Percentiles rank a stretch among this genome's conserved stretches.
phyloP scores from a whole-genome alignment of 2,113 vertebrate species.

The Cephalopterus ornatus region DNA sequence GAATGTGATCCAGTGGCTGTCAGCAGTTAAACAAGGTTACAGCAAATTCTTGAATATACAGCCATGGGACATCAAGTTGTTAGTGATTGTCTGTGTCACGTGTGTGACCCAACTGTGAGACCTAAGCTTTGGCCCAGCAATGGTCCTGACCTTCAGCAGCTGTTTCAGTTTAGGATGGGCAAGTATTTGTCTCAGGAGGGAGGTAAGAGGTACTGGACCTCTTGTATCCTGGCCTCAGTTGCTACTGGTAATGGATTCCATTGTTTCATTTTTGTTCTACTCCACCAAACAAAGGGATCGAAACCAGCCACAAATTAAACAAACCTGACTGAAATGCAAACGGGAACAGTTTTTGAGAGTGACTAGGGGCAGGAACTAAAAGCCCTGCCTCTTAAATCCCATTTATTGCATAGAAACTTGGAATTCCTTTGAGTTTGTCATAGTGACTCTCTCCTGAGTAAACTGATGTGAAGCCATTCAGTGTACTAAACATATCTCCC shows the following conservation, averaged over 20 bases:
- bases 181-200: not conserved
- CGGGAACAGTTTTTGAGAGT: not conserved
- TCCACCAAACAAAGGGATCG: not conserved
- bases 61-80: not conserved
- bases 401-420: not conserved
- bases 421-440: not conserved
- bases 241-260: not conserved
- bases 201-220: not conserved
- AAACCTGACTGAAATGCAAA: not conserved
- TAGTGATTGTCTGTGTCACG: not conserved
- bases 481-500: not conserved
- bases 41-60: not conserved
- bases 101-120: not conserved
- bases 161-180: not conserved
- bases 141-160: not conserved
- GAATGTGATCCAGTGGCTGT: not conserved
- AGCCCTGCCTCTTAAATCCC: not conserved
- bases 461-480: not conserved
- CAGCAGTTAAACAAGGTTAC: not conserved
- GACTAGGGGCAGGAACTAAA: not conserved
- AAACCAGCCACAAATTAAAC: not conserved
- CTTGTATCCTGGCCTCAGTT: not conserved
- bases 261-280: not conserved
- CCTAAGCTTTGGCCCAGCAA: not conserved
- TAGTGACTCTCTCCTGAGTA: not conserved